These are phyloP conservation scores for Drosophila planitibia DNA, from an alignment of 2,888 invertebrate genomes.

Conservation along the genomic window DNA sequence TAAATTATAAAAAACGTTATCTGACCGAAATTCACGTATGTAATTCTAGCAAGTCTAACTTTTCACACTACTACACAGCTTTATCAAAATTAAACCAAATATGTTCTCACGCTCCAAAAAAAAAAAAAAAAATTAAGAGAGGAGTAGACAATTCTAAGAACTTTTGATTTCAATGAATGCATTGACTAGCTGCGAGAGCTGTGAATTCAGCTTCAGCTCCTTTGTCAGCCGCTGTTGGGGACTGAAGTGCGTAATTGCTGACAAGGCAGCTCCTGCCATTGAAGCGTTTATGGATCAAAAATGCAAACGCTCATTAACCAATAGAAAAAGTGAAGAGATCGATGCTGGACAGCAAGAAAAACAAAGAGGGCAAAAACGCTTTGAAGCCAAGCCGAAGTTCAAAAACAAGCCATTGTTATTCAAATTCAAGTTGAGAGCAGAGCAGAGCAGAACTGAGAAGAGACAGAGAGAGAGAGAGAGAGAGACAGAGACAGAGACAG, in stretches of 20 bases:
- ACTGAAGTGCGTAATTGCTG: conserved; percentile 80
- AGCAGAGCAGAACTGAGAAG: background rate
- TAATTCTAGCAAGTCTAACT: background rate
- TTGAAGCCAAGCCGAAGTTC: conserved; percentile 75
- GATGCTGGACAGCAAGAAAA: conserved; percentile 33
- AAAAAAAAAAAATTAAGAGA: background rate
- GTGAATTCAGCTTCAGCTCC: conserved; percentile 26
- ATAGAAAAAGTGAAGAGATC: conserved; percentile 52
- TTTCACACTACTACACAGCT: background rate
- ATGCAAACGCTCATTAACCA: conserved; percentile 66
- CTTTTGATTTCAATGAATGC: conserved; percentile 60
- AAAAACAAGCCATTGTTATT: conserved; percentile 72
- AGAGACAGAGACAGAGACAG: conserved; percentile 2
- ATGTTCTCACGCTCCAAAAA: conserved; percentile 62
- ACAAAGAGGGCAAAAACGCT: conserved; percentile 50
- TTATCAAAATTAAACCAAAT: conserved; percentile 5
- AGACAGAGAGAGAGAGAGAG: background rate
- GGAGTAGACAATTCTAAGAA: conserved; percentile 59
- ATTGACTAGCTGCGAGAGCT: conserved; percentile 53
- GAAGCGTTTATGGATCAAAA: conserved; percentile 39
- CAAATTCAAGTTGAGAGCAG: conserved; percentile 59
- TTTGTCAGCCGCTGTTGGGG: conserved; percentile 55
- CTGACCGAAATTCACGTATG: background rate
- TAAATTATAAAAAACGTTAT: background rate
- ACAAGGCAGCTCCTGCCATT: conserved; percentile 71